phyloP scores from a whole-genome alignment of 2,113 vertebrate genomes.

The Dunckerocampus dactyliophorus region DNA sequence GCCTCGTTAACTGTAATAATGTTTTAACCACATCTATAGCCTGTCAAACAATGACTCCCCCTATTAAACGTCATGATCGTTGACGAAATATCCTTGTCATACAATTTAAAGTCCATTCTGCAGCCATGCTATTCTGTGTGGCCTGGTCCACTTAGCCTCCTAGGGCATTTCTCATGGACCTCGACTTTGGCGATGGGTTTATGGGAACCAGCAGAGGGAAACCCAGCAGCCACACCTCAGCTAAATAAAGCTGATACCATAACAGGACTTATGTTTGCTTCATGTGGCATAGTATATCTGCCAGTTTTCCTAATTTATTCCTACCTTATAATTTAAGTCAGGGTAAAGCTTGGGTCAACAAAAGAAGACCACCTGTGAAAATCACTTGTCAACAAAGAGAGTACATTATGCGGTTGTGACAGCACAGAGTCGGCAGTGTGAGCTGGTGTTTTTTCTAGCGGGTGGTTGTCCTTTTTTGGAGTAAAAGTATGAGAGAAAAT shows the following conservation, averaged over 20 bases:
- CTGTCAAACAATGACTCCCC: neutral
- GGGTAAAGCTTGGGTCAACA: constrained; percentile 38
- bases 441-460: constrained; percentile 19
- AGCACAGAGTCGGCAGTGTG: constrained; percentile 32
- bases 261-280: constrained; percentile 44
- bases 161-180: constrained; percentile 28
- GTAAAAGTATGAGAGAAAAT: constrained; percentile 40
- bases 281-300: constrained; percentile 42
- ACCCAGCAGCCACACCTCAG: constrained; percentile 56
- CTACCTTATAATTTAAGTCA: constrained; percentile 60
- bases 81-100: constrained; percentile 7
- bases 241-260: constrained; percentile 61
- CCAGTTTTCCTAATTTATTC: constrained; percentile 43
- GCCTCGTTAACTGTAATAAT: constrained; percentile 8
- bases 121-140: constrained; percentile 46
- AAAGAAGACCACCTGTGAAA: constrained; percentile 45
- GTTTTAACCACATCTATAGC: neutral
- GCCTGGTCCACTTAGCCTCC: constrained; percentile 30
- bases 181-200: constrained; percentile 37
- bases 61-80: neutral
- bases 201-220: constrained; percentile 42
- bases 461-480: constrained; percentile 27
- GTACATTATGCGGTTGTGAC: constrained; percentile 40
- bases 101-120: neutral
- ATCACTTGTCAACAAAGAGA: constrained; percentile 42